Base-by-base conservation (phyloP, 1,140 invertebrate genomes). In the Ips nitidus region DNA sequence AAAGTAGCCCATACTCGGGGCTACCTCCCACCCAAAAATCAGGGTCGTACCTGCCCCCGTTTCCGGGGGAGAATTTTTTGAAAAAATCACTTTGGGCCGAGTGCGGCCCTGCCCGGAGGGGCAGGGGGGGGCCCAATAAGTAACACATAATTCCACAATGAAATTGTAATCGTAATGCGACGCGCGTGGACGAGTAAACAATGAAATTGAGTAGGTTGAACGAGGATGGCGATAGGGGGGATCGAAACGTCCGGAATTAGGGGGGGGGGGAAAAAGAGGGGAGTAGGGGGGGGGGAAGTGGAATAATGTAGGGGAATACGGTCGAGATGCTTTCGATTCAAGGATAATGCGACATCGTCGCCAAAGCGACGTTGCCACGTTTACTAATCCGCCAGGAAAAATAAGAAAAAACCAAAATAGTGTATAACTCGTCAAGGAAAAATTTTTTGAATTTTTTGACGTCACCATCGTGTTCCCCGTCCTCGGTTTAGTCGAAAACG, bases 91-190 rank as follows among this genome's bases (percentile, higher is more conserved):
- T 22, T 22, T 22, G 22, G 22, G 22, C 22, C 22, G 22, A 22
- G 39, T 62, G 40, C 61, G 67, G 56, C 63, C 67, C 67, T 68
- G 66, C 38, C 42, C 60, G 66, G 52, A 43, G 59, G 63, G 50
- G 53, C 57, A 47, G 7, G 38, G 57, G 60, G 56, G 63, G 61
- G 57, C 69, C 22, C 22, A 66, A 71, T 71, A 71, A 71, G 69
- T 66, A 71, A 71, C 69, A 71, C 69, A 71, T 71, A 71, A 71
- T 71, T 71, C 66, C 69, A 71, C 69, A 71, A 71, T 71, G 69
- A 71, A 71, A 65, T 64, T 61, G 69, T 71, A 71, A 65, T 64
- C 68, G 69, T 71, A 71, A 66, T 60, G 63, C 57, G 69, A 61
- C 63, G 63, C 64, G 69, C 69, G 69, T 71, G 69, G 56, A 66